Evolutionary conservation across 2,797 vertebrate genomes (phyloP), one percentile per base, ranked within the genome.

Genomic region (Pipistrellus pipistrellus): DNA sequence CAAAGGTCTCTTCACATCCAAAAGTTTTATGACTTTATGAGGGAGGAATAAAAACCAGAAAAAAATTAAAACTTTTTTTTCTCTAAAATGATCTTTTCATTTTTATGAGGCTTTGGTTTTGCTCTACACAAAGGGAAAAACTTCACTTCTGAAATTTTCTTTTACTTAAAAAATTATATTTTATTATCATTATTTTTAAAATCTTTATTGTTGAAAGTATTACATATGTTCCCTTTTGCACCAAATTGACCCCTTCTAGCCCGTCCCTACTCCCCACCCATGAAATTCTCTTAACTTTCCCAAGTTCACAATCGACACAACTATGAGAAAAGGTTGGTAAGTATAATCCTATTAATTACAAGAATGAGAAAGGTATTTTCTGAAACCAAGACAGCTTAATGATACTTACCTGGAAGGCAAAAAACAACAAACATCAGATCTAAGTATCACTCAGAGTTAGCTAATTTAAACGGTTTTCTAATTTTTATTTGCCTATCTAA

Each of bases 1-100:
- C 89, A 95, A 92, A 94, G 68, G n/a, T 77, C 90, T 95, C 23
- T 81, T 88, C 55, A 68, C 17, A 81, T 68, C 91, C 25, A 77
- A 73, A 88, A 83, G 41, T 91, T 92, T 84, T 78, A 91, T 87
- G 59, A 84, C 64, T 91, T 90, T 82, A 73, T 73, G 18, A 93
- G 23, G 38, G 13, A 85, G 3, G 68, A 59, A 88, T 53, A 90
- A 82, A 88, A 90, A 57, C 10, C 59, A 84, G 59, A 59, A 72
- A 84, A 78, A 78, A 62, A 9, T 30, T 21, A 48, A 66, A 81
- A 57, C 2, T n/a, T 55, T 32, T 41, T 73, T 64, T 25, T 17
- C 1, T n/a, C 44, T 77, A 27, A 85, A 90, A 87, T 44, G 30
- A 82, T 71, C 59, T 91, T 91, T 62, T 59, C 41, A 75, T 68